Percentiles rank a stretch among this genome's conserved stretches.
Conservation (phyloP, 1,140 invertebrate genomes). For the Xylocopa sonorina region DNA sequence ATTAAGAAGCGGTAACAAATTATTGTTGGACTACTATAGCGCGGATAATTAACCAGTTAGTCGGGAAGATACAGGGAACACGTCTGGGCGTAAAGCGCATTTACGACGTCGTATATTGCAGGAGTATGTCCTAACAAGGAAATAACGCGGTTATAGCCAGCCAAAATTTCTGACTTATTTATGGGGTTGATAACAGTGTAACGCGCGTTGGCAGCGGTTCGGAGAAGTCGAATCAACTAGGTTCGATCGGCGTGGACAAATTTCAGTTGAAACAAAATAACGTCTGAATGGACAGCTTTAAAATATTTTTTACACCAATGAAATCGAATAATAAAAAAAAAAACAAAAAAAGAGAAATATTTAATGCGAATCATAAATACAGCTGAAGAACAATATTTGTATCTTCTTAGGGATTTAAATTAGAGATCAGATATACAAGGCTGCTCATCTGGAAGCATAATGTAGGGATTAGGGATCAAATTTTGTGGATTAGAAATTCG, state of each 20-base stretch:
- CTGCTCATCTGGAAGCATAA: too few relatives aligned
- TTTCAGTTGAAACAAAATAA: not conserved
- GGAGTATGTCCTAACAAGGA: conserved; percentile 28
- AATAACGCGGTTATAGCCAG: conserved; percentile 31
- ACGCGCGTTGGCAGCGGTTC: not conserved
- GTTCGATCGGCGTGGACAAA: not conserved
- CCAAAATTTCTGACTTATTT: conserved; percentile 32
- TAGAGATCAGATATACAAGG: too few relatives aligned
- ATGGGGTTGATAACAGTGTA: not conserved
- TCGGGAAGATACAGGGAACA: conserved; percentile 7
- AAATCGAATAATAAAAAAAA: too few relatives aligned
- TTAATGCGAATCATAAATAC: too few relatives aligned
- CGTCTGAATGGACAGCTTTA: too few relatives aligned
- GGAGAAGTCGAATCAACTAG: not conserved
- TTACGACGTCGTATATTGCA: conserved; percentile 22
- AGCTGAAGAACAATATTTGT: too few relatives aligned
- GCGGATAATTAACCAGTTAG: conserved; percentile 28
- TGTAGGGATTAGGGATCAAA: too few relatives aligned
- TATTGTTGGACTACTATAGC: not conserved
- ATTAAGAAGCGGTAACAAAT: not conserved
- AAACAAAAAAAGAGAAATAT: too few relatives aligned
- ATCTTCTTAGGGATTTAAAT: too few relatives aligned
- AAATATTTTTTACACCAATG: too few relatives aligned
- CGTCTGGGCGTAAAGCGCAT: conserved; percentile 27
- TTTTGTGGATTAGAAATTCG: too few relatives aligned